Evolutionary conservation across 1,140 invertebrate genomes (phyloP).

Genomic region (Alviniconcha marisindica): DNA sequence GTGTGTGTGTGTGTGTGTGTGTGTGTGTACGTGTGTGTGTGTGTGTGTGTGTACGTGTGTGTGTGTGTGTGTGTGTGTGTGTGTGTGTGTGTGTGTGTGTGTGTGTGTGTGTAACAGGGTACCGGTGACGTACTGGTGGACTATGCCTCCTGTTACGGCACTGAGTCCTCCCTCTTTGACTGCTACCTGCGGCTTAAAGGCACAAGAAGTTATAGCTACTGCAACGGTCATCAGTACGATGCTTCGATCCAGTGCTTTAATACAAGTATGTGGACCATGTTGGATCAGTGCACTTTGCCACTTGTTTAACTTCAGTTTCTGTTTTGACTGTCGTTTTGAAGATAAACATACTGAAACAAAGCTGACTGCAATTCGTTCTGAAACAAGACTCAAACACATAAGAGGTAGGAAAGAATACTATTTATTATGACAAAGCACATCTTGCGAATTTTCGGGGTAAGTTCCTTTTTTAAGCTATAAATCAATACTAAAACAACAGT

Average conservation of each 20-base stretch:
- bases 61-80: constrained; percentile 67
- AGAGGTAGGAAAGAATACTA: too few species aligned
- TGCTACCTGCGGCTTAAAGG: constrained; percentile 26
- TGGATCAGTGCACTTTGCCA: too few species aligned
- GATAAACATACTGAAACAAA: too few species aligned
- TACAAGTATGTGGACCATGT: constrained; percentile 51
- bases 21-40: constrained; percentile 66
- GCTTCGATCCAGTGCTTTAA: constrained; percentile 59
- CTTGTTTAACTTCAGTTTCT: too few species aligned
- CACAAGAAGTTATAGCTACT: constrained; percentile 11
- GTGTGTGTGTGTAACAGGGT: not conserved
- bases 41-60: constrained; percentile 64
- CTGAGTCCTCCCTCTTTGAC: not conserved
- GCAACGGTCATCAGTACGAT: constrained; percentile 53
- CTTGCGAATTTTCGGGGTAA: too few species aligned
- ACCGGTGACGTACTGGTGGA: not conserved
- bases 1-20: constrained; percentile 65
- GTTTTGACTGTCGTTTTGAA: too few species aligned
- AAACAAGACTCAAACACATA: too few species aligned
- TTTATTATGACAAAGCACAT: too few species aligned
- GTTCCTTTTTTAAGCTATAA: too few species aligned
- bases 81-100: too few species aligned
- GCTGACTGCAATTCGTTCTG: too few species aligned
- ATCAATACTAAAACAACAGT: too few species aligned
- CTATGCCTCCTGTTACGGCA: not conserved